phyloP scores from a whole-genome alignment of 2,113 vertebrate species.

The Gila orcuttii region DNA sequence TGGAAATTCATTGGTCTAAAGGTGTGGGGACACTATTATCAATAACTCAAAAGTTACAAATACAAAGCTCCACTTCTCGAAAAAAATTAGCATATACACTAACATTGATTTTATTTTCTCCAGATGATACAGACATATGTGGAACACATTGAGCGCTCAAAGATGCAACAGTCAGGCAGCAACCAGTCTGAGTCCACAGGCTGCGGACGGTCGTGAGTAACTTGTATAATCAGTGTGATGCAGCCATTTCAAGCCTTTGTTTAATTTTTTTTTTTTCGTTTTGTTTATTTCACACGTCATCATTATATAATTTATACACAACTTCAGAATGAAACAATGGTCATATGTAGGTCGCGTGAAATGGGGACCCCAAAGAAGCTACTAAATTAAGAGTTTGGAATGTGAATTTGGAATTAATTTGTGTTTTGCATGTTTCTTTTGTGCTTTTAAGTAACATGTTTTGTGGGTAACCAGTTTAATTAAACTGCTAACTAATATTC shows the following conservation, averaged over 20 bases:
- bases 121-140: slow-evolving; percentile 99
- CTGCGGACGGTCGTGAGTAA: slow-evolving; percentile 87
- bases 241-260: background rate
- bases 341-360: too few relatives aligned
- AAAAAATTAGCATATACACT: background rate
- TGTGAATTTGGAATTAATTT: background rate
- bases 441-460: background rate
- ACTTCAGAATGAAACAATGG: too few relatives aligned
- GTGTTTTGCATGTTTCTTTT: background rate
- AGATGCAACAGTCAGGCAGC: slow-evolving; percentile 87
- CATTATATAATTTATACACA: too few relatives aligned
- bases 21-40: background rate
- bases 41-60: background rate
- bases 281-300: too few relatives aligned
- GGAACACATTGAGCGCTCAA: slow-evolving; percentile 95
- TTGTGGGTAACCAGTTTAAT: background rate
- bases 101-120: background rate
- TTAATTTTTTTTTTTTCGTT: too few relatives aligned
- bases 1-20: background rate
- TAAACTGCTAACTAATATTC: background rate
- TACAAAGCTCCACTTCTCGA: background rate
- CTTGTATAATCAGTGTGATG: background rate
- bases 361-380: too few relatives aligned
- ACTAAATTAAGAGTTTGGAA: background rate
- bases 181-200: slow-evolving; percentile 88